Percentiles rank a stretch among this genome's conserved stretches.
These are phyloP conservation scores for Trachelus troglodyta DNA, from an alignment of 2,888 invertebrate genomes.

Conservation along the genomic window DNA sequence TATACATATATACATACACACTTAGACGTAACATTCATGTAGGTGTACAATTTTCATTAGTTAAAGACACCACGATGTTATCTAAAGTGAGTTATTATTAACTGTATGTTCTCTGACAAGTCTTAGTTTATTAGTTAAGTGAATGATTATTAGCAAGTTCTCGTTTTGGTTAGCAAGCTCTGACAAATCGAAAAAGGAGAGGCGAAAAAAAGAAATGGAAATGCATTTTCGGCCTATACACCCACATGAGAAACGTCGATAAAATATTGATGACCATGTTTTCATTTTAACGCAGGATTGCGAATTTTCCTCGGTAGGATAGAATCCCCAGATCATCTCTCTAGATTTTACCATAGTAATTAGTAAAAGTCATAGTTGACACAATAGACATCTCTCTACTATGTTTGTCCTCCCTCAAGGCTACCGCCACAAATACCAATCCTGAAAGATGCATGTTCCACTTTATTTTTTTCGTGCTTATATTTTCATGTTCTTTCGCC, in stretches of 20 bases:
- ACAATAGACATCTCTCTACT: neutral
- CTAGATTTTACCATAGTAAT: neutral
- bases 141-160: neutral
- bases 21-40: neutral
- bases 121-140: slow-evolving; percentile 20
- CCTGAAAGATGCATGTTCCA: neutral
- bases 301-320: neutral
- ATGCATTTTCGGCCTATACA: neutral
- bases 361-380: neutral
- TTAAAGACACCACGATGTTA: neutral
- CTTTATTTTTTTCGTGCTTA: neutral
- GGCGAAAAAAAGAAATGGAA: neutral
- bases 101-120: slow-evolving; percentile 13
- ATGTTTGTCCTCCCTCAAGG: neutral
- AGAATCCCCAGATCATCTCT: neutral
- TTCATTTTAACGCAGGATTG: neutral
- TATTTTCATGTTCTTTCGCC: too few relatives aligned
- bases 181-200: neutral
- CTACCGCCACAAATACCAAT: neutral
- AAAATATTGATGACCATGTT: neutral
- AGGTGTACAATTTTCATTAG: neutral
- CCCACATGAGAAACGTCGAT: neutral
- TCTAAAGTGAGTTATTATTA: neutral
- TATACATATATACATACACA: neutral
- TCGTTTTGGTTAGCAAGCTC: neutral